A percentile compares a stretch with the other conserved stretches of the same genome.
phyloP scores from a whole-genome alignment of 2,113 vertebrate genomes.

The Pterocles burchelli region DNA sequence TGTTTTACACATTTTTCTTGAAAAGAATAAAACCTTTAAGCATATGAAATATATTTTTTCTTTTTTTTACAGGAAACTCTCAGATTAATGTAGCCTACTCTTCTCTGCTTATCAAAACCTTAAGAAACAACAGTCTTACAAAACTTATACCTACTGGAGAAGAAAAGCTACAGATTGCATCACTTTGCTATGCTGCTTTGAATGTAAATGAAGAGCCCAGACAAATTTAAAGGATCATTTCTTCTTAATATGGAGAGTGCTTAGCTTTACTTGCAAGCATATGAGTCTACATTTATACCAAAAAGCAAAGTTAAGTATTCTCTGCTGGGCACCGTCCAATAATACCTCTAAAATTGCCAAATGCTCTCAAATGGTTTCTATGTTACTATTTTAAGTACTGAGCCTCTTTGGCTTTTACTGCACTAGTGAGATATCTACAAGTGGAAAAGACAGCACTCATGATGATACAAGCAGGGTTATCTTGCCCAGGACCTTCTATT shows the following conservation, averaged over 20 bases:
- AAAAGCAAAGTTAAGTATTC: neutral
- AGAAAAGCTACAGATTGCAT: neutral
- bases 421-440: neutral
- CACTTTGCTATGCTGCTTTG: neutral
- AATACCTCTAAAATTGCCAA: neutral
- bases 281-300: neutral
- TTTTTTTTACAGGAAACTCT: neutral
- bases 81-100: neutral
- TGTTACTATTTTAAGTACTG: neutral
- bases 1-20: neutral
- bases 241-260: neutral
- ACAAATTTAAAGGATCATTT: neutral
- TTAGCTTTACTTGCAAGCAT: neutral
- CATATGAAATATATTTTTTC: neutral
- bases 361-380: neutral
- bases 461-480: neutral
- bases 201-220: neutral
- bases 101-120: neutral
- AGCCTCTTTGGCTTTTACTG: neutral
- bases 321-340: neutral
- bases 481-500: neutral
- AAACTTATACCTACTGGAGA: neutral
- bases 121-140: neutral
- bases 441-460: neutral
- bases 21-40: neutral